Percentiles rank a stretch among this genome's conserved stretches.
Conservation (phyloP, 2,888 invertebrate species). For the Allolobophora icterica region DNA sequence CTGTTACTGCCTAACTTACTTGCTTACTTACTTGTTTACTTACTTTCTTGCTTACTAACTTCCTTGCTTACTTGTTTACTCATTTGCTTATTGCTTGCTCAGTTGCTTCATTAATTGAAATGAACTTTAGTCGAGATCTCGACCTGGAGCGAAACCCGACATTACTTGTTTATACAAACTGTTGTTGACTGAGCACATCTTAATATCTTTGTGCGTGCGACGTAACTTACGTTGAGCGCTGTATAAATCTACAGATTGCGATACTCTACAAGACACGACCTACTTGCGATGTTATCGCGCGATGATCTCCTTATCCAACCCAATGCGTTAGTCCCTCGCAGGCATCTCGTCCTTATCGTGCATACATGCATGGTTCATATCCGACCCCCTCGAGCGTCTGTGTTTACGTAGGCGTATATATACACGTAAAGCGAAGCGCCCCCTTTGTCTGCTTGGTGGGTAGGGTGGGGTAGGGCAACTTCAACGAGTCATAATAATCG, state of each 20-base stretch:
- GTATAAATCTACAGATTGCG: too few species aligned
- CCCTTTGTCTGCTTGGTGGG: background rate
- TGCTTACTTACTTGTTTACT: too few species aligned
- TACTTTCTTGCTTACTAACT: background rate
- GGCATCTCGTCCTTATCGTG: background rate
- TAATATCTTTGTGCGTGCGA: too few species aligned
- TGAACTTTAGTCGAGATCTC: too few species aligned
- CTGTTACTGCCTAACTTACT: background rate
- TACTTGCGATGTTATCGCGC: background rate
- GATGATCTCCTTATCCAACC: background rate
- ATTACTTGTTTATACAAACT: too few species aligned
- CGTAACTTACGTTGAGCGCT: too few species aligned
- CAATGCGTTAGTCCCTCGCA: background rate
- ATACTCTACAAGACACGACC: background rate
- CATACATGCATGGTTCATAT: background rate
- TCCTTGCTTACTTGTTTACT: background rate
- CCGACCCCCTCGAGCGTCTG: background rate
- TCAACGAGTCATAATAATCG: background rate
- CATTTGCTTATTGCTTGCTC: background rate
- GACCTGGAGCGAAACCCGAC: too few species aligned
- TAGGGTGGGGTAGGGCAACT: background rate
- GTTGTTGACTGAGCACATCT: too few species aligned
- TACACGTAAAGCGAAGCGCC: background rate
- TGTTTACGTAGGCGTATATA: background rate
- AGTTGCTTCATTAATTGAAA: background rate